Evolutionary conservation across 2,113 vertebrate genomes (phyloP).

Genomic region (Halcyon malimbica): DNA sequence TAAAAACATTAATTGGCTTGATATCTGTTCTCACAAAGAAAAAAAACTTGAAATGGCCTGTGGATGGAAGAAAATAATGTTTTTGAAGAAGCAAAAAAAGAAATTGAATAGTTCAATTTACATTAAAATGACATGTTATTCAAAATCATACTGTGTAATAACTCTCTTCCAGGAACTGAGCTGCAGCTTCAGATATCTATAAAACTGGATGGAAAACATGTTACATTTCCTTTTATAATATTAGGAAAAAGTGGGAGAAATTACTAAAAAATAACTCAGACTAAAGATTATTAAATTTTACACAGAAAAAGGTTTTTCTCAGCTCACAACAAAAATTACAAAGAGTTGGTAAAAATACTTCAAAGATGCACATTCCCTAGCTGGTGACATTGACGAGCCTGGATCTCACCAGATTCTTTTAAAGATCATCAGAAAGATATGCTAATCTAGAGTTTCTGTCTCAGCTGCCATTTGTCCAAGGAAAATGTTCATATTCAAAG

Average conservation of each 20-base stretch:
- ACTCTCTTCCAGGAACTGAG: neutral
- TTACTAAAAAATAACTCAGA: neutral
- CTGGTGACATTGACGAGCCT: neutral
- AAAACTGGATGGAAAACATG: neutral
- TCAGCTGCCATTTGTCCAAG: neutral
- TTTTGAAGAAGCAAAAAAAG: neutral
- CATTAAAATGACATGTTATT: neutral
- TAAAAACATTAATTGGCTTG: neutral
- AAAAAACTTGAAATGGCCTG: neutral
- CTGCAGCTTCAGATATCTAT: neutral
- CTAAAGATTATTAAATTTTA: neutral
- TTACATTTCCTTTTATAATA: neutral
- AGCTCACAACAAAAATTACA: neutral
- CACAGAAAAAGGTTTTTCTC: neutral
- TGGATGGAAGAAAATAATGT: neutral
- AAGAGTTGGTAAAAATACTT: slow-evolving; percentile 38
- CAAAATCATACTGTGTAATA: neutral
- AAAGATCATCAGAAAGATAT: neutral
- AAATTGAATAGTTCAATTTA: neutral
- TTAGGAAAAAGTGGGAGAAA: neutral
- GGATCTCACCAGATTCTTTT: slow-evolving; percentile 1
- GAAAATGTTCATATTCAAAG: neutral
- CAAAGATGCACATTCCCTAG: neutral
- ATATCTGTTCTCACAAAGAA: neutral
- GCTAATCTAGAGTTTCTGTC: slow-evolving; percentile 9